Percentiles rank a stretch among this genome's conserved stretches.
Conservation (phyloP, 2,888 invertebrate genomes). For the Dasypogon diadema region DNA sequence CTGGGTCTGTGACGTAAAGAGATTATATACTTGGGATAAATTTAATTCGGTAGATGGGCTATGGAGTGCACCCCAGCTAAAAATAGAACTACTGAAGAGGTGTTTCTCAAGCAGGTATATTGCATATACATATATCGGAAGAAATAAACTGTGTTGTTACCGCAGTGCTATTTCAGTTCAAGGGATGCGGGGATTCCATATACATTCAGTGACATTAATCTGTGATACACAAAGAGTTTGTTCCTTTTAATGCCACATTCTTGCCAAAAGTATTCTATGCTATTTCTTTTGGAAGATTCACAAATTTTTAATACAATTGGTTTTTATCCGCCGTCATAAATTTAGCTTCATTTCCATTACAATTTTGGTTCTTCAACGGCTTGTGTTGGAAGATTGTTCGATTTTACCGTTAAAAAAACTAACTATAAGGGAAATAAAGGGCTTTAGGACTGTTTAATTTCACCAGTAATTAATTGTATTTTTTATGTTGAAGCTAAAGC, state of each 20-base stretch:
- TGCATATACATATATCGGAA: conserved; percentile 10
- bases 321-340: background rate
- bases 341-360: background rate
- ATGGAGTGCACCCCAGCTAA: conserved; percentile 44
- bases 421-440: no score
- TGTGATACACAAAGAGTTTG: conserved; percentile 20
- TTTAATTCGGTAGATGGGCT: conserved; percentile 35
- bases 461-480: no score
- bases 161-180: conserved; percentile 18
- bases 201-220: conserved; percentile 31
- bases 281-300: conserved; percentile 8
- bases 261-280: background rate
- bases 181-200: background rate
- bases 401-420: no score
- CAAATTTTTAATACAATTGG: background rate
- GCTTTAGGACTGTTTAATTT: no score
- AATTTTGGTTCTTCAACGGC: no score
- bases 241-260: background rate
- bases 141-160: conserved; percentile 38
- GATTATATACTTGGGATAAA: conserved; percentile 19
- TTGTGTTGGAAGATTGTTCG: no score
- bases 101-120: conserved; percentile 31
- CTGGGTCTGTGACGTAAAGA: conserved; percentile 31
- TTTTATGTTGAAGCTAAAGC: no score
- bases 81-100: conserved; percentile 46